Percentiles rank a stretch among this genome's conserved stretches.
These are phyloP conservation scores for Neofelis nebulosa DNA, from an alignment of 2,113 vertebrate species.

Conservation along the genomic window DNA sequence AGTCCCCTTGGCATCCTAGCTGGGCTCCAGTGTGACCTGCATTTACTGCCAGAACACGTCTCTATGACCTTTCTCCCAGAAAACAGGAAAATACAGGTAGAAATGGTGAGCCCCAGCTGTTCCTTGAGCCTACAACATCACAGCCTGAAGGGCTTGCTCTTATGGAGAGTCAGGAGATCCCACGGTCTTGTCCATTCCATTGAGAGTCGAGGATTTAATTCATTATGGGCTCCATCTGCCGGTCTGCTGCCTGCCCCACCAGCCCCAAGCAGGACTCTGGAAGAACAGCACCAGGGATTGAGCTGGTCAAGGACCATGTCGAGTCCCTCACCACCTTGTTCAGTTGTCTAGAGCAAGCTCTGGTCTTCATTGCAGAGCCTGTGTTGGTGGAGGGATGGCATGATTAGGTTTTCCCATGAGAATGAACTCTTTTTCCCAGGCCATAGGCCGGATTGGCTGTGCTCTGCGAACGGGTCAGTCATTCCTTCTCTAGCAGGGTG, in stretches of 20 bases:
- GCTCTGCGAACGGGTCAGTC: not conserved
- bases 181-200: not conserved
- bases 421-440: not conserved
- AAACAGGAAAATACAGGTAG: not conserved
- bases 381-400: not conserved
- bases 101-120: not conserved
- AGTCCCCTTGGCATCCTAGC: not conserved
- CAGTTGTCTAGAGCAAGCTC: not conserved
- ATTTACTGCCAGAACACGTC: rapidly evolving
- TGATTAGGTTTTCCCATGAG: not conserved
- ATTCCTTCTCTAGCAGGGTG: not conserved
- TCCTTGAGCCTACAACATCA: not conserved
- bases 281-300: not conserved
- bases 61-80: not conserved
- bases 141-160: not conserved
- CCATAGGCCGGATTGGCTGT: not conserved
- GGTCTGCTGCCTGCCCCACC: not conserved
- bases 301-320: not conserved
- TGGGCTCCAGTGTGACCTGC: not conserved
- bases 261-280: not conserved
- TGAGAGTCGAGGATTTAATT: not conserved
- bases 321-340: not conserved
- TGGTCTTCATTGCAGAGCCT: not conserved
- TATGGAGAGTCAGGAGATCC: not conserved
- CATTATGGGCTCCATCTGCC: not conserved